phyloP scores from a whole-genome alignment of 2,113 vertebrate species.

The Myotis davidii region DNA sequence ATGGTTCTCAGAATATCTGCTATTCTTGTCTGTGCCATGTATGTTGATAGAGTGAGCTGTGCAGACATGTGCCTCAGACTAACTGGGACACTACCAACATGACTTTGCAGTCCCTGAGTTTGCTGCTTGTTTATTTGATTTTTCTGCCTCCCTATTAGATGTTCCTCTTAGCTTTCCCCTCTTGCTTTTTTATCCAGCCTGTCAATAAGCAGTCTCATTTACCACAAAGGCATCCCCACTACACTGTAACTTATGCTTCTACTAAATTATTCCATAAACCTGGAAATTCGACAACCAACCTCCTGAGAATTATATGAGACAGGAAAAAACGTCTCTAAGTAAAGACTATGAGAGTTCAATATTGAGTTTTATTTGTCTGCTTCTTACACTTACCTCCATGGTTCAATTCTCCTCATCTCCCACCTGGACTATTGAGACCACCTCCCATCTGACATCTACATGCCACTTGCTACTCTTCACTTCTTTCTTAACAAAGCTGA shows the following conservation, averaged over 20 bases:
- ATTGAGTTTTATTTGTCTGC: background rate
- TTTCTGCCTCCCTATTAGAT: background rate
- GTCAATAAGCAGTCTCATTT: background rate
- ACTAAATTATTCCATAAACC: background rate
- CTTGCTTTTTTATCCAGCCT: background rate
- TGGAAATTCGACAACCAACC: background rate
- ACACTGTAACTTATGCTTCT: background rate
- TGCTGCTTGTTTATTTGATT: background rate
- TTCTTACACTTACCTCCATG: background rate
- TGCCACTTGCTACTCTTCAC: background rate
- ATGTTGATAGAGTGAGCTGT: background rate
- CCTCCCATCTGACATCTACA: background rate
- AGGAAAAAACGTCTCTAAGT: background rate
- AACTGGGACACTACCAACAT: background rate
- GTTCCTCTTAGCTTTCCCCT: background rate
- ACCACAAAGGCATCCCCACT: background rate
- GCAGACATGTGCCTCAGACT: background rate
- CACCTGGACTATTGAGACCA: fast-evolving
- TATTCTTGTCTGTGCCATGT: background rate
- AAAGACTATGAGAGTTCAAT: background rate
- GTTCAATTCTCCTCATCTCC: background rate
- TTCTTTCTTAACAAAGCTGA: background rate
- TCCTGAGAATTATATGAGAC: background rate
- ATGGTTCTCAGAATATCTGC: background rate
- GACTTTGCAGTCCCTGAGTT: background rate